These are phyloP conservation scores for Drosophila colorata DNA, from an alignment of 2,888 invertebrate species.

Conservation along the genomic window DNA sequence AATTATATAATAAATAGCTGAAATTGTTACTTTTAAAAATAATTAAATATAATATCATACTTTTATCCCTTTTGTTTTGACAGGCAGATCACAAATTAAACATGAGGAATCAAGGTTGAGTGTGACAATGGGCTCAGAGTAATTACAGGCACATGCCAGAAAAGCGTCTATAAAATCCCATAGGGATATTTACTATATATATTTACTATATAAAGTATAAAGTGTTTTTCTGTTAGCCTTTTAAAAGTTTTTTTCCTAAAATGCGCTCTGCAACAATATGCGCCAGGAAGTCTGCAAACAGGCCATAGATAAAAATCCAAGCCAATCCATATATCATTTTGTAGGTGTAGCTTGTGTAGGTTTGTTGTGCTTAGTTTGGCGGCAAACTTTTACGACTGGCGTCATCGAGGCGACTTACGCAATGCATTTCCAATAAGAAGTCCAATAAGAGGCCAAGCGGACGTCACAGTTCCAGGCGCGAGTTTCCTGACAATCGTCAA, in stretches of 20 bases:
- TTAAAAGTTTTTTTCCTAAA: not conserved
- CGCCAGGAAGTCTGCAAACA: conserved; percentile 34
- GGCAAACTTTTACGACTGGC: conserved; percentile 19
- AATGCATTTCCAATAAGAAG: conserved; percentile 26
- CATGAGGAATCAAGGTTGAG: too few relatives aligned
- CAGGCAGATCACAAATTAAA: too few relatives aligned
- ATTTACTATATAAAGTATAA: too few relatives aligned
- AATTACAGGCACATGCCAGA: too few relatives aligned
- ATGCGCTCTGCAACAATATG: not conserved
- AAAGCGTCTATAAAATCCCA: too few relatives aligned
- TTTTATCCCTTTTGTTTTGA: too few relatives aligned
- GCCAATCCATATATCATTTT: not conserved
- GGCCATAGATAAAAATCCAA: conserved; percentile 15
- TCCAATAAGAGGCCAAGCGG: not conserved
- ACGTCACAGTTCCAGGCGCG: conserved; percentile 30
- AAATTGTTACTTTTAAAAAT: too few relatives aligned
- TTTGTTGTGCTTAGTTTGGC: conserved; percentile 2
- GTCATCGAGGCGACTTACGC: conserved; percentile 41
- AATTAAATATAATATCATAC: too few relatives aligned
- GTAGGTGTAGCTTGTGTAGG: conserved; percentile 29
- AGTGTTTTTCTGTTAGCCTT: not conserved
- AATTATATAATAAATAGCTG: too few relatives aligned
- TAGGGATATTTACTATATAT: not conserved
- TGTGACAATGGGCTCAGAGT: too few relatives aligned
- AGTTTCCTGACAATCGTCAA: not conserved